Conservation (phyloP, 2,888 invertebrate genomes). For the Meiosimyza decipiens region DNA sequence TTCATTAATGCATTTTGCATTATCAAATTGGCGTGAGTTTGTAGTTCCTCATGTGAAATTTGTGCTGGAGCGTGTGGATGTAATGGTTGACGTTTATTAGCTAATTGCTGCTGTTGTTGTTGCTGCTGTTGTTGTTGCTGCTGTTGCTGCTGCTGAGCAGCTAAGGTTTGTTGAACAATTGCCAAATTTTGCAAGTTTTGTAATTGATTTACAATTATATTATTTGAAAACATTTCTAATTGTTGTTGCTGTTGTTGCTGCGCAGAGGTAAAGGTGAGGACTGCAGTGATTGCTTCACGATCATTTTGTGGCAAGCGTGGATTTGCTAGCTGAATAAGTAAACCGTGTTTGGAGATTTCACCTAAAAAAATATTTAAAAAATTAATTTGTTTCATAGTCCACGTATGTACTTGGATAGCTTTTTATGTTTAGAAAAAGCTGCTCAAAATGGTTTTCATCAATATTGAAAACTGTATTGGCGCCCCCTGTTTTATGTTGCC, state of each 20-base stretch:
- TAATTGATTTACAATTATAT: constrained; percentile 59
- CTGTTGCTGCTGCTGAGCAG: constrained; percentile 48
- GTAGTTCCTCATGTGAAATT: constrained; percentile 61
- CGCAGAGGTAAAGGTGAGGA: constrained; percentile 61
- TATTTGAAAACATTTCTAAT: constrained; percentile 58
- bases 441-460: too few species aligned
- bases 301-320: constrained; percentile 59
- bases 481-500: too few species aligned
- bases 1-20: constrained; percentile 65
- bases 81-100: constrained; percentile 19
- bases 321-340: constrained; percentile 61
- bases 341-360: constrained; percentile 63
- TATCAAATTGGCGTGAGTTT: constrained; percentile 61
- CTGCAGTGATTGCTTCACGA: constrained; percentile 64
- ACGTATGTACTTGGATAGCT: too few species aligned
- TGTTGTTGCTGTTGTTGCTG: constrained; percentile 62
- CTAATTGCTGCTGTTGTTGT: constrained; percentile 39
- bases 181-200: constrained; percentile 64
- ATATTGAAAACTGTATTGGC: too few species aligned
- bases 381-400: background rate
- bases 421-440: too few species aligned
- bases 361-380: constrained; percentile 44
- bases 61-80: constrained; percentile 35
- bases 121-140: constrained; percentile 44
- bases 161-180: constrained; percentile 59